Base-by-base conservation (phyloP, 1,140 invertebrate genomes). In the Ephestia elutella region DNA sequence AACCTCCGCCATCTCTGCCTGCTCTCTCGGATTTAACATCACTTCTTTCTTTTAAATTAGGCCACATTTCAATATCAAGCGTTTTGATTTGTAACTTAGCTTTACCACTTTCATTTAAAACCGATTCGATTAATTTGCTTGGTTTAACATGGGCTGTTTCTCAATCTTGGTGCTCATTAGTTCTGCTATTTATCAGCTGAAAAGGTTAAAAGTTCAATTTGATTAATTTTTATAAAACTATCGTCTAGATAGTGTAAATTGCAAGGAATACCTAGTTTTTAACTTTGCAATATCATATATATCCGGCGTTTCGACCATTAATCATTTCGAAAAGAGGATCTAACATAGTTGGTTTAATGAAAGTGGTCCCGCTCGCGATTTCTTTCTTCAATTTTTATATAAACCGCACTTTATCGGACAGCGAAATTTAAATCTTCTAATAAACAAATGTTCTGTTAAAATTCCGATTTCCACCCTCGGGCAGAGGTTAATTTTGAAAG, bases 1-100 rank as follows among this genome's bases (percentile, higher is more conserved):
- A 73, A 77, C 71, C 70, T 67, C 67, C 64, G 57, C 53, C 60
- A 55, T 70, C 70, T 67, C 67, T 62, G 57, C 53, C 60, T 53
- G 54, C 56, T 62, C 38, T 0, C 38, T 8, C 0, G 38, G 38
- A 44, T 44, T 44, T 44, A n/a, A 44, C 15, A 44, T 44, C 15
- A 32, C 30, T 32, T 8, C 30, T 32, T 32, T 32, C 7, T 4
- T 28, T 28, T 10, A 32, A 32, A 32, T 10, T 32, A 32, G 30
- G 9, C 30, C 30, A 11, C 30, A 32, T 32, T 32, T 25, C 7
- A 32, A 32, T 32, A 5, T 32, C 30, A 32, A 11, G 1, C 30
- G 30, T 32, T 32, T 10, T 32, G 1, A 32, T 32, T 32, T 32
- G 30, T 32, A 7, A 32, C 30, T 8, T 10, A 9, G 30, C 3